A percentile compares a stretch with the other conserved stretches of the same genome.
Conservation (phyloP, 2,888 invertebrate genomes). For the Megalurothrips usitatus region DNA sequence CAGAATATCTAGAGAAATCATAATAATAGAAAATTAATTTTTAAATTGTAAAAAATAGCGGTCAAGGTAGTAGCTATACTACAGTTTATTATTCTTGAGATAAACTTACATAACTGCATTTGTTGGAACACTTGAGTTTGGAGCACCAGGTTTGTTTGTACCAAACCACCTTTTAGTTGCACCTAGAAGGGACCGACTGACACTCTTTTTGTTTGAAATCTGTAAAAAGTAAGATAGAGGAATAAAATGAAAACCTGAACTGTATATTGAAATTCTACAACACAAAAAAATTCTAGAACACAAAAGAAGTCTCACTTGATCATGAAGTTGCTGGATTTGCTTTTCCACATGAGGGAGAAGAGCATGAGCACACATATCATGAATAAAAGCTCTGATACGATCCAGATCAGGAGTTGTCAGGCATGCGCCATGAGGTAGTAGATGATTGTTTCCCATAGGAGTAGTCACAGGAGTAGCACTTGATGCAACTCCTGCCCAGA, state of each 20-base stretch:
- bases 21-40: conserved; percentile 30
- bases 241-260: conserved; percentile 11
- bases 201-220: conserved; percentile 83
- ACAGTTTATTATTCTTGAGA: background rate
- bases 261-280: conserved; percentile 5
- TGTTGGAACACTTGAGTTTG: conserved; percentile 58
- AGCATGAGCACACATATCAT: conserved; percentile 80
- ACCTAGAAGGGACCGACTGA: conserved; percentile 86
- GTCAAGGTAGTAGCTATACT: background rate
- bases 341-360: conserved; percentile 89
- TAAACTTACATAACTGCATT: conserved; percentile 79
- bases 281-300: background rate
- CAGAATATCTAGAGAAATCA: conserved; percentile 60
- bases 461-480: conserved; percentile 42
- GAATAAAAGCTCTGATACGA: conserved; percentile 74
- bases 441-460: conserved; percentile 50
- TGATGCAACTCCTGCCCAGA: conserved; percentile 49
- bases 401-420: conserved; percentile 80
- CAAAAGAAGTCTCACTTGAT: conserved; percentile 58
- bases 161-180: conserved; percentile 96
- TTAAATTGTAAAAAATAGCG: background rate
- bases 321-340: conserved; percentile 73
- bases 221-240: conserved; percentile 41
- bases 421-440: conserved; percentile 66
- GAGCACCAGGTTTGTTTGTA: conserved; percentile 75